Conservation (phyloP, 2,888 invertebrate species). For the Unio delphinus region DNA sequence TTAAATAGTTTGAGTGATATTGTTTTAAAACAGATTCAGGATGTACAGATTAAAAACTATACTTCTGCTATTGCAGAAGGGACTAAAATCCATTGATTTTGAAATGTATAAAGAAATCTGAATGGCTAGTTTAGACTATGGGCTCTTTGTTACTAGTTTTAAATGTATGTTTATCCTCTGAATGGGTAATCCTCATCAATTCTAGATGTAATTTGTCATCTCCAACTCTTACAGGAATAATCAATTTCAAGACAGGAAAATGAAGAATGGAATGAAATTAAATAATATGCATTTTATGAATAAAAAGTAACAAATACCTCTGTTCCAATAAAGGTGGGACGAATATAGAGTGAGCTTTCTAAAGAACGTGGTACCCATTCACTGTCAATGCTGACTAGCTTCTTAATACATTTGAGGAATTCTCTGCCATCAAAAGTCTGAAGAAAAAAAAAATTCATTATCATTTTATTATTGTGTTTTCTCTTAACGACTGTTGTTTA, state of each 20-base stretch:
- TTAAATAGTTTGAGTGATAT: too few species aligned
- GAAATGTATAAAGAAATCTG: too few species aligned
- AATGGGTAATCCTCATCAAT: too few species aligned
- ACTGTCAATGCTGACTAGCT: constrained; percentile 91
- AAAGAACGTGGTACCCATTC: constrained; percentile 96
- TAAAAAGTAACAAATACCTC: constrained; percentile 81
- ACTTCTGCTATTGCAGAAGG: too few species aligned
- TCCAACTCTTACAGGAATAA: background rate
- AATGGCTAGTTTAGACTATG: too few species aligned
- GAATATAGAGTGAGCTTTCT: constrained; percentile 85
- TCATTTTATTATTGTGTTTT: background rate
- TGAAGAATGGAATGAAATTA: background rate
- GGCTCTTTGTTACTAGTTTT: too few species aligned
- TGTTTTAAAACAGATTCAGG: too few species aligned
- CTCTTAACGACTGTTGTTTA: too few species aligned
- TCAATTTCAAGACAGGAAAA: background rate
- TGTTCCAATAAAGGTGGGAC: constrained; percentile 96
- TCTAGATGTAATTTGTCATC: background rate
- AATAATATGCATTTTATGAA: background rate
- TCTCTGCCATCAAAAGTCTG: constrained; percentile 88
- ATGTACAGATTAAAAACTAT: too few species aligned
- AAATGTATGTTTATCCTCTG: too few species aligned
- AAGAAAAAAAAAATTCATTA: constrained; percentile 25
- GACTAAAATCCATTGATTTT: too few species aligned
- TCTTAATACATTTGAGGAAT: constrained; percentile 86